Evolutionary conservation across 2,113 vertebrate genomes (phyloP).

Genomic region (Sterrhoptilus dennistouni): DNA sequence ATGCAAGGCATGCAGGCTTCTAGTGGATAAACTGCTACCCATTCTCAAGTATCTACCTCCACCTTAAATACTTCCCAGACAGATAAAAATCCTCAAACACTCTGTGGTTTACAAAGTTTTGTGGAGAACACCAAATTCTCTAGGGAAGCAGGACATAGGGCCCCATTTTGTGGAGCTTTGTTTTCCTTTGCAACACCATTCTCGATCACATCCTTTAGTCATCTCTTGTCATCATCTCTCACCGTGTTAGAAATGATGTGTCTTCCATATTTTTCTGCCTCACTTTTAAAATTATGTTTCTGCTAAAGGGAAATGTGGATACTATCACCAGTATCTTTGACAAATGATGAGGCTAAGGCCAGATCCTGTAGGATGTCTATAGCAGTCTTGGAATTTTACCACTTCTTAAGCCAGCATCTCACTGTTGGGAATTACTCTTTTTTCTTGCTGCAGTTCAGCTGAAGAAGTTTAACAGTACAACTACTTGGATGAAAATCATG

Average conservation of each 20-base stretch:
- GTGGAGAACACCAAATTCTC: background rate
- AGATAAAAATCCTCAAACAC: background rate
- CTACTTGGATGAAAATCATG: background rate
- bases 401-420: background rate
- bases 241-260: background rate
- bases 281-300: background rate
- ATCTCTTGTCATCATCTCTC: background rate
- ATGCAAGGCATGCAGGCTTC: accelerated
- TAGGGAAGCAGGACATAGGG: background rate
- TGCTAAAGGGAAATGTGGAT: background rate
- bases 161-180: background rate
- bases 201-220: background rate
- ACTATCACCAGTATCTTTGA: background rate
- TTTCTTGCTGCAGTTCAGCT: background rate
- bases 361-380: background rate
- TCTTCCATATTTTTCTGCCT: background rate
- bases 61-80: background rate
- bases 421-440: background rate
- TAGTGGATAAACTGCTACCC: background rate
- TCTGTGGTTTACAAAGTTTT: background rate
- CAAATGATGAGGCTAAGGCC: background rate
- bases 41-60: background rate
- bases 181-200: background rate
- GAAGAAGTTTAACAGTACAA: background rate
- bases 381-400: background rate